phyloP scores from a whole-genome alignment of 1,140 invertebrate species.

The Plectus sambesii region DNA sequence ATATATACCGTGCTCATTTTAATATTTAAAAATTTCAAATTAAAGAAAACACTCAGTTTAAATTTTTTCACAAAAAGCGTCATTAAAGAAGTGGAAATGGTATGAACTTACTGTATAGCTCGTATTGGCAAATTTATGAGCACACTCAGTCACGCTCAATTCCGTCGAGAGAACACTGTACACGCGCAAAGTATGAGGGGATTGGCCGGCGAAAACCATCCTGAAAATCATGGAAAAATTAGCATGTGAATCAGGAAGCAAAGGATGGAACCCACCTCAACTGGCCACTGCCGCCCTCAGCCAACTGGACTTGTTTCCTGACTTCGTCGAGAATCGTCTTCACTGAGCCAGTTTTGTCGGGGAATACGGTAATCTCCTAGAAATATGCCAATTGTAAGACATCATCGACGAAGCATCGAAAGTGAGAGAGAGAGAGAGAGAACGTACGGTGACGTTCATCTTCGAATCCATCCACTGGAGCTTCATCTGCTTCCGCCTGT shows the following conservation, averaged over 20 bases:
- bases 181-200: slow-evolving; percentile 13
- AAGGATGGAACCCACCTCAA: slow-evolving; percentile 56
- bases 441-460: slow-evolving; percentile 27
- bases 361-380: slow-evolving; percentile 34
- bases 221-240: slow-evolving; percentile 11
- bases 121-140: too few relatives aligned
- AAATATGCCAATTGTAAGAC: slow-evolving; percentile 12
- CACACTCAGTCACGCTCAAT: too few relatives aligned
- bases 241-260: slow-evolving; percentile 9
- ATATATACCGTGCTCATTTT: too few relatives aligned
- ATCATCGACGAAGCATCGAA: not conserved
- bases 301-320: slow-evolving; percentile 72
- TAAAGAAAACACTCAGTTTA: too few relatives aligned
- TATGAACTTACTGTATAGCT: too few relatives aligned
- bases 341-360: slow-evolving; percentile 77
- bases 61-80: too few relatives aligned
- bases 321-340: slow-evolving; percentile 82
- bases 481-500: slow-evolving; percentile 24
- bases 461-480: slow-evolving; percentile 32
- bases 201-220: slow-evolving; percentile 24
- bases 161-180: too few relatives aligned
- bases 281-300: slow-evolving; percentile 61
- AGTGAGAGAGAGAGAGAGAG: not conserved
- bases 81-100: too few relatives aligned
- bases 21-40: too few relatives aligned